These are phyloP conservation scores for Drosophila buzzatii DNA, from an alignment of 2,888 invertebrate genomes.

Conservation along the genomic window DNA sequence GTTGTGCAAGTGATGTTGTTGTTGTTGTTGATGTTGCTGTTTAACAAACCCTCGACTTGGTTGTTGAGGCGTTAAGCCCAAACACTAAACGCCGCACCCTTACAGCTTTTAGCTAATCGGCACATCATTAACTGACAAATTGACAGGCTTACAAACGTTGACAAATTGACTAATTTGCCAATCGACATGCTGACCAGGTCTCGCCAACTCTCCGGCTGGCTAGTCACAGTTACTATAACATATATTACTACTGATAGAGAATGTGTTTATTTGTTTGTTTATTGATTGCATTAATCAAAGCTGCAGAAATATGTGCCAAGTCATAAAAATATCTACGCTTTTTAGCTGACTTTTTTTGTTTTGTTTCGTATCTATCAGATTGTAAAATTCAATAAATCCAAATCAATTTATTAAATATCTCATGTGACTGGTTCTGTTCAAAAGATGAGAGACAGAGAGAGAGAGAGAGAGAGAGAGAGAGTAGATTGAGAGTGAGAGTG, in stretches of 20 bases:
- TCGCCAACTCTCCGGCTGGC: neutral
- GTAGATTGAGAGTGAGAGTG: too few relatives aligned
- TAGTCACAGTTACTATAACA: conserved; percentile 12
- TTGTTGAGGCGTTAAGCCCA: conserved; percentile 34
- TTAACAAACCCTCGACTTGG: conserved; percentile 38
- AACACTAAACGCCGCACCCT: conserved; percentile 44
- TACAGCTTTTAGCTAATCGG: conserved; percentile 51
- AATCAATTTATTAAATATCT: neutral
- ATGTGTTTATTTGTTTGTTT: neutral
- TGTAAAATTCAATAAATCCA: conserved; percentile 68
- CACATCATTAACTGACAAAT: conserved; percentile 29
- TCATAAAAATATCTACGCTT: conserved; percentile 64
- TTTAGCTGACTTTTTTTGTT: conserved; percentile 24
- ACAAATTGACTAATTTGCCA: conserved; percentile 3
- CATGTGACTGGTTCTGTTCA: conserved; percentile 33
- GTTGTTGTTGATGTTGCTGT: conserved; percentile 20
- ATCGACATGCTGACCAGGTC: neutral
- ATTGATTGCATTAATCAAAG: conserved; percentile 71
- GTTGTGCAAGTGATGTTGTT: conserved; percentile 3
- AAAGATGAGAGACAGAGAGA: neutral
- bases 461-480: too few relatives aligned
- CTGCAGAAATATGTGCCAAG: conserved; percentile 73
- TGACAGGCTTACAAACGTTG: conserved; percentile 14
- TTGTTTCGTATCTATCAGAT: conserved; percentile 38
- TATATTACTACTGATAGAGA: conserved; percentile 10